phyloP scores from a whole-genome alignment of 2,113 vertebrate genomes.

The Puntigrus tetrazona region DNA sequence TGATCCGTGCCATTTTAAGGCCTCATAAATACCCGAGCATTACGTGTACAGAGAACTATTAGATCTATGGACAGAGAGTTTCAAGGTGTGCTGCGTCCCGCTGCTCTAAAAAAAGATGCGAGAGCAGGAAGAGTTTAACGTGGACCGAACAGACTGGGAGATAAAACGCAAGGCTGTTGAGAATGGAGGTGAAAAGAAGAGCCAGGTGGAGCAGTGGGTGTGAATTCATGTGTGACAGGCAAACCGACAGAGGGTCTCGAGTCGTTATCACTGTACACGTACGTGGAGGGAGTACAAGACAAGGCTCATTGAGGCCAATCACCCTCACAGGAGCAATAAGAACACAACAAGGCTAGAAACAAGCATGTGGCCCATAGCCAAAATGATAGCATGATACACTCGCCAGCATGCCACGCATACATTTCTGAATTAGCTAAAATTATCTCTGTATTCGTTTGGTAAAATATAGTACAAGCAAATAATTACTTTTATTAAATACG shows the following conservation, averaged over 20 bases:
- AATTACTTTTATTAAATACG: not conserved
- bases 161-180: conserved; percentile 63
- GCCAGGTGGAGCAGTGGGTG: conserved; percentile 33
- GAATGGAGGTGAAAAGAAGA: conserved; percentile 60
- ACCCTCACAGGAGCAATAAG: not conserved
- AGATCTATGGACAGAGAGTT: not conserved
- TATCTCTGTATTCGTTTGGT: not conserved
- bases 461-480: not conserved
- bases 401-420: conserved; percentile 32
- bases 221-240: conserved; percentile 20
- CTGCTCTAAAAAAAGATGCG: conserved; percentile 12
- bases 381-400: conserved; percentile 5
- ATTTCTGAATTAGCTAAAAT: not conserved
- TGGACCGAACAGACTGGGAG: not conserved
- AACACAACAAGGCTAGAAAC: not conserved
- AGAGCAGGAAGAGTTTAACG: conserved; percentile 40
- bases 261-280: conserved; percentile 25
- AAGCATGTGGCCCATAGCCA: not conserved
- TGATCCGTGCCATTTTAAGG: conserved; percentile 45
- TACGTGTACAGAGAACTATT: conserved; percentile 27
- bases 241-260: conserved; percentile 21
- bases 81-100: not conserved
- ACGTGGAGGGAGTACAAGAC: not conserved
- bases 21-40: conserved; percentile 36
- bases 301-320: conserved; percentile 1